Conservation (phyloP, 2,888 invertebrate species). For the Drosophila fungiperda region DNA sequence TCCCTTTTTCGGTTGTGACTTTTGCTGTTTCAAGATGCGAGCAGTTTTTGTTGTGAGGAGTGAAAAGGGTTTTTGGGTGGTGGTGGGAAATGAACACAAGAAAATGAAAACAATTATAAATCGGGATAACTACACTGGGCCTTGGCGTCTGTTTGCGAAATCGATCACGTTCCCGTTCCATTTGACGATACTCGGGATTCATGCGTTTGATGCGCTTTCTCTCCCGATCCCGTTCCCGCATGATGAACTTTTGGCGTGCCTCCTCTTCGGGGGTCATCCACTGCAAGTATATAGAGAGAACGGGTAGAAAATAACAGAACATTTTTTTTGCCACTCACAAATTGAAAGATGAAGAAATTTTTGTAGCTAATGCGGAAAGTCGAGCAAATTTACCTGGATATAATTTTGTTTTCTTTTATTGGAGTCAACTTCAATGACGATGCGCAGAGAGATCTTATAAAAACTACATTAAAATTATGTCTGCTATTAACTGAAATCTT, state of each 20-base stretch:
- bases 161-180: conserved; percentile 80
- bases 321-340: conserved; percentile 13
- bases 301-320: conserved; percentile 46
- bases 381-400: neutral
- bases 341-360: conserved; percentile 1
- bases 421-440: conserved; percentile 49
- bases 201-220: conserved; percentile 77
- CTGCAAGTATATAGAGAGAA: conserved; percentile 66
- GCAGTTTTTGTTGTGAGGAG: conserved; percentile 7
- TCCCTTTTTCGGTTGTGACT: neutral
- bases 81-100: conserved; percentile 19
- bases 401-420: neutral
- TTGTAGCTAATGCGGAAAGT: neutral
- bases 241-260: conserved; percentile 79
- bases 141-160: conserved; percentile 81
- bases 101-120: conserved; percentile 24
- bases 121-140: conserved; percentile 77
- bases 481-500: neutral
- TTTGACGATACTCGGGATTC: conserved; percentile 80
- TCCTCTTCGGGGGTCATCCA: conserved; percentile 80
- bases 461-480: neutral
- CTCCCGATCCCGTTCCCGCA: conserved; percentile 79
- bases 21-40: conserved; percentile 21
- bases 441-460: conserved; percentile 14
- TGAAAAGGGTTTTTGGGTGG: neutral